Evolutionary conservation across 2,888 invertebrate genomes (phyloP), one percentile per base, ranked within the genome.

Genomic region (Chloroclystis v-ata): DNA sequence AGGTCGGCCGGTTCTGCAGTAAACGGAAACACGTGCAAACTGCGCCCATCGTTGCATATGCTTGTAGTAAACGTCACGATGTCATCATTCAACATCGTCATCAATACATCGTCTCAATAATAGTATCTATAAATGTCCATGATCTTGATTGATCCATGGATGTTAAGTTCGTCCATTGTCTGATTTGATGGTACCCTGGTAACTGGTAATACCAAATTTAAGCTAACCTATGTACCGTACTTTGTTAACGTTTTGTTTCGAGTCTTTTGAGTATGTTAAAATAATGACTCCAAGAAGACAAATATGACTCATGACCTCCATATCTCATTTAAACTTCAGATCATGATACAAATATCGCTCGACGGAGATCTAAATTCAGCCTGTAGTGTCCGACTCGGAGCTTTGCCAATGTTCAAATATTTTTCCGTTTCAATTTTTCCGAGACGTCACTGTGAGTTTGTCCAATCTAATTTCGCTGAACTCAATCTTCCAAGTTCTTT

Each of bases 381-480:
- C 57, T 60, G 62, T 61, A 60, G 57, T 68, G 67, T 57, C 62
- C 65, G 67, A 65, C 67, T 75, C 69, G 78, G 78, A 74, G 60
- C 63, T 44, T 50, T 72, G 78, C 78, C 78, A 78, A 63, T 61
- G 65, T 61, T 62, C 43, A 61, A 57, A 62, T 61, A 54, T 49
- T 35, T 52, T 57, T 57, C 56, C 51, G 53, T 56, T 60, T 49
- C 41, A 49, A 47, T 26, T 38, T 44, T 48, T 38, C 41, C 12
- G 10, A n/a, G n/a, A 40, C 37, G 39, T 29, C 33, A 43, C 20
- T 11, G 6, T n/a, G n/a, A 9, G 38, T 43, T 43, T 24, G 11
- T 1, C 30, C 13, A 11, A n/a, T 24, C 20, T 32, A 9, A 16
- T 24, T 35, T 20, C 2, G 10, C n/a, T n/a, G n/a, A n/a, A n/a